phyloP scores from a whole-genome alignment of 2,797 vertebrate genomes.

The Xyrichtys novacula region DNA sequence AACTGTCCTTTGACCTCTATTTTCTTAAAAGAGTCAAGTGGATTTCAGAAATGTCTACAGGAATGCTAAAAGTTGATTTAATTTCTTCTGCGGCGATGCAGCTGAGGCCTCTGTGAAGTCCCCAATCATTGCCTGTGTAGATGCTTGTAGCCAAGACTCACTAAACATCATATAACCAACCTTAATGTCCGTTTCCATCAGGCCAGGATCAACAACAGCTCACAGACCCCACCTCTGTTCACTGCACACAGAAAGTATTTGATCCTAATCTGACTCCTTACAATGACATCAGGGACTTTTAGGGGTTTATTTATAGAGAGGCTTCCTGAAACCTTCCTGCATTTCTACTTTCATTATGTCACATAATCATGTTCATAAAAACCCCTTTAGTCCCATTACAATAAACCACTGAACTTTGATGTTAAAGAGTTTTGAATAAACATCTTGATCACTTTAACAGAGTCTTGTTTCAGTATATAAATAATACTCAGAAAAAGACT shows the following conservation, averaged over 20 bases:
- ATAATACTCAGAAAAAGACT: background rate
- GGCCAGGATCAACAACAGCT: background rate
- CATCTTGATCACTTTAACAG: background rate
- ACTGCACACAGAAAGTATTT: background rate
- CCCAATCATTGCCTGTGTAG: too few relatives aligned
- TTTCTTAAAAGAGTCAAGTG: too few relatives aligned
- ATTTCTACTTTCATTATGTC: background rate
- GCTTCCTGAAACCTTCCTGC: background rate
- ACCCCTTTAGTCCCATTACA: background rate
- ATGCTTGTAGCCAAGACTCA: too few relatives aligned
- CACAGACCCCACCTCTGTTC: background rate
- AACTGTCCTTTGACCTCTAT: too few relatives aligned
- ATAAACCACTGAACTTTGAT: background rate
- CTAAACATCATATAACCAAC: too few relatives aligned
- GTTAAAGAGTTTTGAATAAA: background rate
- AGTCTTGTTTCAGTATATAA: background rate
- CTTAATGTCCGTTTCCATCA: background rate
- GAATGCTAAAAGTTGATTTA: too few relatives aligned
- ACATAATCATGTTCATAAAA: too few relatives aligned
- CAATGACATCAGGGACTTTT: constrained; percentile 3
- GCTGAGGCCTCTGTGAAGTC: too few relatives aligned
- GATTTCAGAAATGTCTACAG: too few relatives aligned
- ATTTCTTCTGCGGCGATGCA: too few relatives aligned
- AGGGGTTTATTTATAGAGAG: background rate
- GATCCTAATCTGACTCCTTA: constrained; percentile 4